Conservation (phyloP, 2,888 invertebrate genomes). For the Lampropteryx suffumata region DNA sequence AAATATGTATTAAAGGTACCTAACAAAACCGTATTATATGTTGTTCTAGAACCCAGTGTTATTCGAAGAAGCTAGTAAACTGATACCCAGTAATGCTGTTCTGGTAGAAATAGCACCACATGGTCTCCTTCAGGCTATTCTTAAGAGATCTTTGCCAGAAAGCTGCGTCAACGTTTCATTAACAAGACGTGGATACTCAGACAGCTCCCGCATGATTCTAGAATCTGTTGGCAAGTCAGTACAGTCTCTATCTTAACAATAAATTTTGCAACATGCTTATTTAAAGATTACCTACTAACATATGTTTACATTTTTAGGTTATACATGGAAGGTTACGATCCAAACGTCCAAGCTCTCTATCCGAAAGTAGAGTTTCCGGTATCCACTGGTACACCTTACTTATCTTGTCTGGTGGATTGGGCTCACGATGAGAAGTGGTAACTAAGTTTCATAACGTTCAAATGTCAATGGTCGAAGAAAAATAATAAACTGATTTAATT, state of each 20-base stretch:
- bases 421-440: slow-evolving; percentile 88
- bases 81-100: slow-evolving; percentile 90
- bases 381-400: slow-evolving; percentile 90
- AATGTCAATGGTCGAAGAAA: too few relatives aligned
- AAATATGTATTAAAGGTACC: neutral
- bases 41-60: slow-evolving; percentile 80
- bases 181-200: slow-evolving; percentile 86
- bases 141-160: slow-evolving; percentile 86
- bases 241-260: neutral
- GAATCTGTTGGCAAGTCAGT: slow-evolving; percentile 74
- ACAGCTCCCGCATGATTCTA: slow-evolving; percentile 80
- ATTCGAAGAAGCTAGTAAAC: slow-evolving; percentile 89
- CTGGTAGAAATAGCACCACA: slow-evolving; percentile 94
- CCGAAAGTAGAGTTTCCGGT: slow-evolving; percentile 90
- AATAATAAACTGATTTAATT: too few relatives aligned
- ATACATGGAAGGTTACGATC: slow-evolving; percentile 87
- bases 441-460: slow-evolving; percentile 13
- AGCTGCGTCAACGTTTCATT: slow-evolving; percentile 86
- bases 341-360: slow-evolving; percentile 87
- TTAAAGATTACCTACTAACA: too few relatives aligned
- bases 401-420: slow-evolving; percentile 91
- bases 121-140: slow-evolving; percentile 86
- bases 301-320: slow-evolving; percentile 74
- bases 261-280: neutral
- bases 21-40: too few relatives aligned